Evolutionary conservation across 1,140 invertebrate genomes (phyloP), one percentile per base, ranked within the genome.

Genomic region (Piezodorus guildinii): DNA sequence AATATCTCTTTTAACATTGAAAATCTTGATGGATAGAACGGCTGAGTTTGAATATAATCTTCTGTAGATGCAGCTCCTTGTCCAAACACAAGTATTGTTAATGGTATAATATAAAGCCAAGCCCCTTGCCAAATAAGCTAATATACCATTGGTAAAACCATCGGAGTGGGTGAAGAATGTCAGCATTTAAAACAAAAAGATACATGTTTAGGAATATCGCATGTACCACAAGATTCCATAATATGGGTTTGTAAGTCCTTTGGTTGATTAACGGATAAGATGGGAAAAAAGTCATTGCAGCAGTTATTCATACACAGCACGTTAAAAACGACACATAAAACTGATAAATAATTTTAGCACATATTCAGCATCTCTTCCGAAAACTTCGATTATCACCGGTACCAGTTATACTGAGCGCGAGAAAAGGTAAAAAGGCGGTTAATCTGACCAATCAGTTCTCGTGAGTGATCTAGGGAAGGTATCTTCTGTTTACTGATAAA

Each of bases 131-230:
- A 58, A 21, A 60, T 19, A 60, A 60, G n/a, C n/a, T 39, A 2
- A 43, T 14, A 44, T 60, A 60, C 58, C 58, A 60, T 25, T 34
- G 25, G 30, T 34, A 43, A 10, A 60, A 17, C 58, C 58, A 60
- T 19, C 25, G 25, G 5, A 34, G 16, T 19, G 58, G 58, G 16
- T 60, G 58, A 14, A 60, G 6, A n/a, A 60, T 16, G 16, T 60
- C 30, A 14, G 16, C 19, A 16, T 44, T 34, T n/a, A 43, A 16
- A 19, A 60, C n/a, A 44, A 34, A 60, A n/a, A 60, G n/a, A 44
- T 34, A 60, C 17, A 34, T 17, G 25, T 23, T 44, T 34, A 60
- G 12, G 16, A 60, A 60, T 1, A 6, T 60, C 21, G 15, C n/a
- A 19, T 60, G 58, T 2, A 60, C 21, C 4, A 60, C 0, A 17